These are phyloP conservation scores for Triplophysa tibetana DNA, from an alignment of 2,113 vertebrate genomes.

Conservation along the genomic window DNA sequence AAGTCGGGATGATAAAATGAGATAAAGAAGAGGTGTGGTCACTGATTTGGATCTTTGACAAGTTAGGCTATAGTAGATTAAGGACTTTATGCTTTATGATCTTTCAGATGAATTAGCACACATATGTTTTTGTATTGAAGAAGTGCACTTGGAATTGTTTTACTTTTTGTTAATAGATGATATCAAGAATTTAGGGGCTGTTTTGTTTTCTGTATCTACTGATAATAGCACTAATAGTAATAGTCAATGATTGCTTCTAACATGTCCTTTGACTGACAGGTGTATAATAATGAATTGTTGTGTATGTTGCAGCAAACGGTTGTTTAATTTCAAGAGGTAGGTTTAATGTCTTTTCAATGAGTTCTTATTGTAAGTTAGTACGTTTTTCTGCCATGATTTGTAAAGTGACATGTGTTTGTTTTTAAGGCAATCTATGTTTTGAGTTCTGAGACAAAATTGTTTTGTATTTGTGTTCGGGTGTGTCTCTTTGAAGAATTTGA, in stretches of 20 bases:
- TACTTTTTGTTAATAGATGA: background rate
- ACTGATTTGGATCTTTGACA: no score
- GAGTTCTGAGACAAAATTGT: background rate
- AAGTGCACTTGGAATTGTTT: background rate
- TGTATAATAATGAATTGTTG: slow-evolving; percentile 21
- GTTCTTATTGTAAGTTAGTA: slow-evolving; percentile 9
- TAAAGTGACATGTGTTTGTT: background rate
- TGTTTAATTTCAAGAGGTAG: background rate
- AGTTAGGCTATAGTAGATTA: no score
- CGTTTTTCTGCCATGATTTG: background rate
- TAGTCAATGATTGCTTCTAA: background rate
- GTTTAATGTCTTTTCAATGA: background rate
- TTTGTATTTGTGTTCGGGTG: slow-evolving; percentile 14
- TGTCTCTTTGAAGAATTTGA: background rate
- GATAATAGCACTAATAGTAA: background rate
- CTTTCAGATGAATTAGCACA: background rate
- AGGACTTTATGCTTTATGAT: background rate
- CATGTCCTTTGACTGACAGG: background rate
- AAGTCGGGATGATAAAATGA: background rate
- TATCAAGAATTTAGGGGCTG: background rate
- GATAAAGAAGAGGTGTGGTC: no score
- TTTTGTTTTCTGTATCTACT: background rate
- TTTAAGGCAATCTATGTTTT: background rate
- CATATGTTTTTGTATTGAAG: background rate
- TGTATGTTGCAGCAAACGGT: slow-evolving; percentile 20